Evolutionary conservation across 2,113 vertebrate species (phyloP), one percentile per base, ranked within the genome.

Genomic region (Pimephales promelas): DNA sequence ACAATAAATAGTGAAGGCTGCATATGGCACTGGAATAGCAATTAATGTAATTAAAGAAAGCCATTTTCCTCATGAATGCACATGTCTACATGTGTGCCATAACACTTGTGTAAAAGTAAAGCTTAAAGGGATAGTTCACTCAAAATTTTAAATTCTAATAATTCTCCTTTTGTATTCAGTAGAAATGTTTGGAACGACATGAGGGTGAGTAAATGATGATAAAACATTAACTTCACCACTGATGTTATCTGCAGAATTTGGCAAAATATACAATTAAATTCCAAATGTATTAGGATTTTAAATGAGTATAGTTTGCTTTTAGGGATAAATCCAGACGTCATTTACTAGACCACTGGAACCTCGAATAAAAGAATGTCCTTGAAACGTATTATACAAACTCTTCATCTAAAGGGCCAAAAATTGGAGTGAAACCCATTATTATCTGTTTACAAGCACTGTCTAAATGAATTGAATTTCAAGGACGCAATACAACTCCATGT

Each of bases 401-500:
- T 47, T 64, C 26, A 28, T 79, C 16, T 43, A 79, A 79, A 79
- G 18, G 24, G 28, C 24, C 43, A 34, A 43, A 3, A 66, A 66
- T 49, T 66, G 43, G 18, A 49, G 7, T 22, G 77, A 79, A 79
- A 66, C 45, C 43, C 59, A 66, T 79, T 66, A 79, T 79, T 49
- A 49, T 79, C 40, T 34, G 78, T 79, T 79, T 79, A 79, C 59
- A 79, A 66, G 59, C 26, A 10, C 31, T 11, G n/a, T 47, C 59
- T 79, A 79, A 79, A 79, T 79, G 59, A 79, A 79, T 79, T 52
- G 59, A 64, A 49, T 66, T 79, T 79, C 59, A 79, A 79, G 78
- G 59, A 22, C 18, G 24, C 24, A n/a, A 64, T 64, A 66, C 18
- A 47, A 47, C 24, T 14, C 77, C 7, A 11, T 79, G 59, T 66